Base-by-base conservation (phyloP, 35 echinoderm and acorn worm species). In the Diadema setosum region DNA sequence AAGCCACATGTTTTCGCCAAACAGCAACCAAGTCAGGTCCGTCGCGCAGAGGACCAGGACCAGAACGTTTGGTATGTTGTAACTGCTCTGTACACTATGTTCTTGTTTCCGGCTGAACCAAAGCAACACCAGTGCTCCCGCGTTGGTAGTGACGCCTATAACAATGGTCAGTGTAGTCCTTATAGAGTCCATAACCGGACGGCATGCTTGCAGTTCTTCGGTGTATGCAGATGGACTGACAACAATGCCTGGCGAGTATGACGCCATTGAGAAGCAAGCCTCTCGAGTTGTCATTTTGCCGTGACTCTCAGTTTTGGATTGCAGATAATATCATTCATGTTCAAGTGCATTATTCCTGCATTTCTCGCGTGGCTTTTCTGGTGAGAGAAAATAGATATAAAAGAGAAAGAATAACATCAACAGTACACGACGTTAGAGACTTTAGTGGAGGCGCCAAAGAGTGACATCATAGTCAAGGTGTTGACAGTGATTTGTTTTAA, bases 1-100 rank as follows among this genome's bases (percentile, higher is more conserved):
- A 15, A 92, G 21, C 94, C 94, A 97, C 1, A 89, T 44, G 3
- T 56, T 83, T 45, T 97, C 91, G 5, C 94, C 94, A 12, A 92
- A 67, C 26, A 97, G n/a, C 5, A 93, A 48, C 40, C 88, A 86
- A 2, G 87, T 59, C 5, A 97, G 69, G 35, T 97, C 94, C 0
- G 91, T 97, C 31, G 80, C 41, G 59, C 90, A 97, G 20, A 97
- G 74, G 0, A 87, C 85, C 59, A 97, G 82, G 8, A 97, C 94
- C 14, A 97, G 56, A 12, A 88, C 58, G 2, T 78, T 50, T 0
- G 94, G 94, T 20, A 97, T 87, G 50, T 84, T 90, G 5, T 82
- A 85, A 46, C 84, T 91, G 11, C 60, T 85, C 16, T n/a, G 39
- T 6, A 50, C 26, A n/a, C n/a, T n/a, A 11, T 81, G 57, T 73